Percentiles rank a stretch among this genome's conserved stretches.
Evolutionary conservation across 2,113 vertebrate genomes (phyloP).

Genomic region (Harpagus bidentatus): DNA sequence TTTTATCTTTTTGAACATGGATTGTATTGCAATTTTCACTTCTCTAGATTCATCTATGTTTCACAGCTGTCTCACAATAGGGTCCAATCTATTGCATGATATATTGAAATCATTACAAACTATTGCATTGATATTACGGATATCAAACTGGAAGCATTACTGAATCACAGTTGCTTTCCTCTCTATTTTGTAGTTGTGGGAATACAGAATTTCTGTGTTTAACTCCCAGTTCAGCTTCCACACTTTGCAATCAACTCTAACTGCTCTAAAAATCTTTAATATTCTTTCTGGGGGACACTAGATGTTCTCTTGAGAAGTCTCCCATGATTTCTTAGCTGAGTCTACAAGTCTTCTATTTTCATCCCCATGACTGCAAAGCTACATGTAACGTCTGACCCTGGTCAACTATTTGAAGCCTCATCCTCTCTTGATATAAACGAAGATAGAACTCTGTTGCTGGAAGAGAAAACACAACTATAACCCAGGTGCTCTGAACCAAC

Average conservation of each 20-base stretch:
- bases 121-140: neutral
- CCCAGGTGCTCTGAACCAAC: neutral
- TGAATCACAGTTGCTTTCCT: neutral
- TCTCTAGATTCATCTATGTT: neutral
- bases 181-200: neutral
- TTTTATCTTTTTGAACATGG: neutral
- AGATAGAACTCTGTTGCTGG: neutral
- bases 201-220: neutral
- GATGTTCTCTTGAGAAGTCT: neutral
- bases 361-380: neutral
- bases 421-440: neutral
- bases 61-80: neutral
- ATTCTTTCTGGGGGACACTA: neutral
- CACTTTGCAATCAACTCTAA: neutral
- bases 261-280: neutral
- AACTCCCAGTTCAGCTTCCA: neutral
- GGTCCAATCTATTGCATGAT: neutral
- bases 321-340: neutral
- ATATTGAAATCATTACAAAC: neutral
- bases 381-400: neutral
- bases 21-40: neutral
- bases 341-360: neutral
- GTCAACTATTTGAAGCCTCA: neutral
- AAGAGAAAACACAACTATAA: neutral
- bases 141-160: neutral